Evolutionary conservation across 2,113 vertebrate species (phyloP).

Genomic region (Budorcas taxicolor): DNA sequence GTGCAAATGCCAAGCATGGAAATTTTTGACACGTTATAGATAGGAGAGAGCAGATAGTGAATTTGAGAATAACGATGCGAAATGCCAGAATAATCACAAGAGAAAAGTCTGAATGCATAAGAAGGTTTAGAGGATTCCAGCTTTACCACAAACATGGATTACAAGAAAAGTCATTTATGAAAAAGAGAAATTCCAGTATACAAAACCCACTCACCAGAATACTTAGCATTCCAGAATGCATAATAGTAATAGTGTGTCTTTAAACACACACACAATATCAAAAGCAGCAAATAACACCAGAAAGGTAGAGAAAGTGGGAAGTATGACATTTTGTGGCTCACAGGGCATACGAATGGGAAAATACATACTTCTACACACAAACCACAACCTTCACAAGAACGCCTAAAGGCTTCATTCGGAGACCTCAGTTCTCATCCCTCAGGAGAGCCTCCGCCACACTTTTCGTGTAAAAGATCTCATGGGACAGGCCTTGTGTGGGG

Average conservation of each 20-base stretch:
- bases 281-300: slow-evolving; percentile 37
- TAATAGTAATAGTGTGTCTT: slow-evolving; percentile 18
- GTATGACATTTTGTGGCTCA: neutral
- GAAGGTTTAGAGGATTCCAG: neutral
- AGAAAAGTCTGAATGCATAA: neutral
- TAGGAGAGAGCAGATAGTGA: neutral
- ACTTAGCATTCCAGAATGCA: neutral
- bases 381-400: neutral
- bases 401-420: neutral
- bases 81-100: slow-evolving; percentile 36
- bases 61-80: neutral
- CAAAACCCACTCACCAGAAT: neutral
- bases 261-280: slow-evolving; percentile 14
- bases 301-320: neutral
- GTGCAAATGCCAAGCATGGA: slow-evolving; percentile 38
- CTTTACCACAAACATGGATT: neutral
- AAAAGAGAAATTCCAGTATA: neutral
- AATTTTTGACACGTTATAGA: slow-evolving; percentile 4
- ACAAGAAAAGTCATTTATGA: neutral
- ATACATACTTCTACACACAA: neutral
- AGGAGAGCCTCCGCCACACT: too few species aligned
- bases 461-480: neutral
- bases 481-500: neutral
- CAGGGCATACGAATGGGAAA: neutral
- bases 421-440: neutral